Evolutionary conservation across 2,113 vertebrate species (phyloP), one percentile per base, ranked within the genome.

Genomic region (Aptenodytes forsteri): DNA sequence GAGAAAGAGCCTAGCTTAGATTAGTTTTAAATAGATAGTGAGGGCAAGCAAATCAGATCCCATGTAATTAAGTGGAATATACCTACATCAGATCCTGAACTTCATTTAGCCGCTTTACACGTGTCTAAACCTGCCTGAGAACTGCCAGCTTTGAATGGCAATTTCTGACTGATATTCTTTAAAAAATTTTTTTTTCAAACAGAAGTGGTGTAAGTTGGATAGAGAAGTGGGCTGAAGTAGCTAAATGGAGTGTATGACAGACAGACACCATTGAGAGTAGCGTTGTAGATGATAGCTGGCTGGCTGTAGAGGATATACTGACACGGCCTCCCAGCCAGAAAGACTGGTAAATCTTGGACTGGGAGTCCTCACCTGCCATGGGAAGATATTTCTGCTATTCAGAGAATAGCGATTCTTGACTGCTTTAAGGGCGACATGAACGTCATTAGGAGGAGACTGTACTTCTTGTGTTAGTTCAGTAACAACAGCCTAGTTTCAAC

Each of bases 1-100:
- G 38, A 96, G 50, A 71, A 40, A 62, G 16, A 34, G 42, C 5
- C 72, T 46, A 71, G 23, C 50, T 89, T 84, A 84, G 77, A 93
- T 95, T 84, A 87, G 65, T 89, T 95, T 89, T 89, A 83, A 96
- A 96, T 10, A 94, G 87, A 90, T 61, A 81, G 65, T 5, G 49
- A 83, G 29, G 34, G 56, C n/a, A 87, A 76, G 81, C 56, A 93
- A 94, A 87, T 59, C 73, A 89, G 65, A 87, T 59, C 34, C 23
- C 55, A 40, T 25, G 59, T 77, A 93, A 90, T 92, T 90, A 83
- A 93, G 54, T 8, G 3, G 66, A 76, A 85, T 70, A 90, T 29
- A 85, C 27, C 83, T 78, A 59, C 46, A 80, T 30, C 40, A 77
- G 29, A 80, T 34, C 1, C 4, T 62, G 22, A 73, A 86, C 29